phyloP scores from a whole-genome alignment of 2,888 invertebrate genomes.

The Eilema depressum region DNA sequence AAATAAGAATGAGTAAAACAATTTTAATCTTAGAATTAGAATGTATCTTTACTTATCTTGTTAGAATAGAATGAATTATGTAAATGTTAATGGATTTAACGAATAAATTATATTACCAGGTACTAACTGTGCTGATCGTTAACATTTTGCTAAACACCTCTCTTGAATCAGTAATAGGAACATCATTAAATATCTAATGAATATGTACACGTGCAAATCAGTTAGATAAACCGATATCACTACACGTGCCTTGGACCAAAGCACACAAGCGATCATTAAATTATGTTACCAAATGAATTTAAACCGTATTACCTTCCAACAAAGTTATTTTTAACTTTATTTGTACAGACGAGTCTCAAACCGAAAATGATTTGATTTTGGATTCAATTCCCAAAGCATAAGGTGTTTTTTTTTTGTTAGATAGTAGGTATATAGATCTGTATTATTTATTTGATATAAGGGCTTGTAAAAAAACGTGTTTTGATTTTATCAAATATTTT shows the following conservation, averaged over 20 bases:
- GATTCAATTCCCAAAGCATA: background rate
- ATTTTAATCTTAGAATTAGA: background rate
- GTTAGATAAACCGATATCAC: constrained; percentile 51
- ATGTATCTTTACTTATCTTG: background rate
- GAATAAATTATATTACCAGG: constrained; percentile 1
- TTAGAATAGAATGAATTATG: constrained; percentile 7
- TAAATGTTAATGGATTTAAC: background rate
- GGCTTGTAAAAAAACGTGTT: constrained; percentile 9
- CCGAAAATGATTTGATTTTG: background rate
- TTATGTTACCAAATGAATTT: background rate
- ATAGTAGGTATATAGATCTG: background rate
- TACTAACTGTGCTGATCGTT: constrained; percentile 11
- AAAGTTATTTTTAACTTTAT: background rate
- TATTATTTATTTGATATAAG: too few species aligned
- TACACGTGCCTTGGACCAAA: constrained; percentile 25
- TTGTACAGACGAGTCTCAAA: background rate
- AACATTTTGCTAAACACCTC: constrained; percentile 24
- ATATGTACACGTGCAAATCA: constrained; percentile 54
- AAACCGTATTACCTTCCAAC: background rate
- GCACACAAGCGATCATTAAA: background rate
- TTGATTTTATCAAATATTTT: constrained; percentile 22
- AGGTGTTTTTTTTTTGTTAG: background rate
- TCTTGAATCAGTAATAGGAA: constrained; percentile 22
- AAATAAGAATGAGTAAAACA: background rate
- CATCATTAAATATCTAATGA: constrained; percentile 48